These are phyloP conservation scores for Tricholaema leucomelas DNA, from an alignment of 2,113 vertebrate species.

Conservation along the genomic window DNA sequence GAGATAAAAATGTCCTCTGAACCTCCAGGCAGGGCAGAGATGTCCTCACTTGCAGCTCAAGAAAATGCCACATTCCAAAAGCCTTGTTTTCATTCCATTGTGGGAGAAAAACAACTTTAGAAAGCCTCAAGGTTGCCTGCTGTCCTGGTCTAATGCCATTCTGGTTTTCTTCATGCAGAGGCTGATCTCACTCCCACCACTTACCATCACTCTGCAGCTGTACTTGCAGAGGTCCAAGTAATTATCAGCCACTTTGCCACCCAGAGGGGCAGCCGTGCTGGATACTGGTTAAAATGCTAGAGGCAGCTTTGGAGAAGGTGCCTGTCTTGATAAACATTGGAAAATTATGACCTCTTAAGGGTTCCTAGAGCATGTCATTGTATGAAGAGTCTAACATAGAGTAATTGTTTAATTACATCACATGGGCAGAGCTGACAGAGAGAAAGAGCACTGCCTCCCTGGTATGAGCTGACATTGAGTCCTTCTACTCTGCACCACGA, in stretches of 20 bases:
- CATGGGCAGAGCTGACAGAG: background rate
- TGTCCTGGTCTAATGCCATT: background rate
- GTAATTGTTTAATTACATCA: background rate
- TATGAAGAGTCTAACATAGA: background rate
- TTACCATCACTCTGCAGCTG: background rate
- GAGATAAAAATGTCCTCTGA: background rate
- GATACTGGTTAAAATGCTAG: background rate
- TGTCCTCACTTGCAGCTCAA: background rate
- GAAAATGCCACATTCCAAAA: background rate
- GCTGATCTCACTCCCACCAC: background rate
- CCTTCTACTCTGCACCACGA: fast-evolving
- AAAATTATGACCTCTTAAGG: background rate
- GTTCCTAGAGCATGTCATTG: background rate
- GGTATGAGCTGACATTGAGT: background rate
- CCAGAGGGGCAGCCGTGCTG: background rate
- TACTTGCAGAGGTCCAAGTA: background rate
- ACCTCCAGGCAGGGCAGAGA: background rate
- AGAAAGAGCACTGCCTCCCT: background rate
- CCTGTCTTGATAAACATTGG: background rate
- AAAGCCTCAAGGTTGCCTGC: background rate
- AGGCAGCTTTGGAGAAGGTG: background rate
- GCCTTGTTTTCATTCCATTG: background rate
- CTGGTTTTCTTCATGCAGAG: background rate
- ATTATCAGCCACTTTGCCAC: background rate
- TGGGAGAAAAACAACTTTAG: background rate